phyloP scores from a whole-genome alignment of 2,888 invertebrate genomes.

The Tetropium fuscum region DNA sequence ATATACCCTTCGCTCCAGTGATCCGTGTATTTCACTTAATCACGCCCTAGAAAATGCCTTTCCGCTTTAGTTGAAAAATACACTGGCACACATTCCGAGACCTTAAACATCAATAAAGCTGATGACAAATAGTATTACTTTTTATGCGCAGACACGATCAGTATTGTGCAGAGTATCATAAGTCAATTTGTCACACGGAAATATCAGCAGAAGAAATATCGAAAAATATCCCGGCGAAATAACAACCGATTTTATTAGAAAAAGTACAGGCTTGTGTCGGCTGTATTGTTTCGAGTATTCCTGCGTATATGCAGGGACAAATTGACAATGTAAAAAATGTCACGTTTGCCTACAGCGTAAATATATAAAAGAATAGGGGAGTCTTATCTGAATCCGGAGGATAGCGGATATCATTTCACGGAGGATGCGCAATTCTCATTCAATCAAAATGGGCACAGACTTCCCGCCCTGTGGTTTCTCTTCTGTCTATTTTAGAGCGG shows the following conservation, averaged over 20 bases:
- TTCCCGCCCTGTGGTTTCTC: constrained; percentile 52
- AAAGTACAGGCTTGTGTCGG: constrained; percentile 10
- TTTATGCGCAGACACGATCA: constrained; percentile 22
- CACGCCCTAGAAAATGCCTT: background rate
- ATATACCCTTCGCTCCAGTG: too few species aligned
- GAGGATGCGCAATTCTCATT: constrained; percentile 62
- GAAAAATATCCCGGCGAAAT: background rate
- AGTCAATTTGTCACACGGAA: constrained; percentile 22
- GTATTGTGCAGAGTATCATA: constrained; percentile 15
- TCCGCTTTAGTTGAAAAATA: constrained; percentile 11
- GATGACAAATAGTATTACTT: constrained; percentile 21
- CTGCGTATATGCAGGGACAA: constrained; percentile 46
- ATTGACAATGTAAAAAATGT: constrained; percentile 57
- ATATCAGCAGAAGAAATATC: constrained; percentile 7
- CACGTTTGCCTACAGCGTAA: constrained; percentile 51
- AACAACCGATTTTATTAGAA: constrained; percentile 17
- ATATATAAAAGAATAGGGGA: constrained; percentile 53
- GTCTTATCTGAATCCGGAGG: constrained; percentile 59
- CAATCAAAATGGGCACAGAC: constrained; percentile 58
- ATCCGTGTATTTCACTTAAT: background rate
- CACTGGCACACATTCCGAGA: constrained; percentile 15
- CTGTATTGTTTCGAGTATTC: constrained; percentile 38
- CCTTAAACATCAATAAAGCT: constrained; percentile 19
- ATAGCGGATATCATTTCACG: constrained; percentile 62
- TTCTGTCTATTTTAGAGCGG: constrained; percentile 45